Base-by-base conservation (phyloP, 2,113 vertebrate species). In the Astur gentilis region DNA sequence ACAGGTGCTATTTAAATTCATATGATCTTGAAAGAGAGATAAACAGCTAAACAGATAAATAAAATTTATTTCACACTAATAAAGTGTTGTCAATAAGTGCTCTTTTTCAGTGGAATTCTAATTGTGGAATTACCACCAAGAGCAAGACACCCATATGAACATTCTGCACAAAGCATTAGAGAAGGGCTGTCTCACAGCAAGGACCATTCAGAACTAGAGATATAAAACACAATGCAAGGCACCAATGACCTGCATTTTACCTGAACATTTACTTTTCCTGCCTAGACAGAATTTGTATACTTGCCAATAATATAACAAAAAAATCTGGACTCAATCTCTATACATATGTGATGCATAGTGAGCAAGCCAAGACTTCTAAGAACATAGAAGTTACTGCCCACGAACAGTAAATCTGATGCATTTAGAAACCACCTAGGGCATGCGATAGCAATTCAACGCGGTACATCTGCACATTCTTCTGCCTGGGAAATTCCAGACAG, bases 281-380 rank as follows among this genome's bases (percentile, higher is more conserved):
- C 55, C 29, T 45, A n/a, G 27, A 83, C 95, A 60, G 22, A 92
- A 62, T 34, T 11, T 58, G 19, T 18, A 4, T 54, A 32, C 50
- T 54, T 73, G 72, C 25, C 49, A 87, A 22, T 22, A 67, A 70
- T 16, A 50, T 6, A 13, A 20, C 26, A 72, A 58, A 80, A 57
- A 58, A 55, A 34, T 60, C 71, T 81, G 40, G 55, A 88, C 55
- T 55, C 29, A 55, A 15, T 31, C 32, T 25, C 38, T 57, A 3
- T 21, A 42, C 3, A 5, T 55, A 50, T 2, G 23, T 20, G 4
- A 81, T 8, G 19, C 45, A 49, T 0, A 71, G 44, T 11, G 6
- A 82, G 50, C 26, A 81, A 89, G 64, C 42, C 72, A 94, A 93
- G 64, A 44, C 47, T 64, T 82, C 47, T 19, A 81, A 61, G 67